Conservation (phyloP, 2,888 invertebrate species). For the Nephrotoma appendiculata region DNA sequence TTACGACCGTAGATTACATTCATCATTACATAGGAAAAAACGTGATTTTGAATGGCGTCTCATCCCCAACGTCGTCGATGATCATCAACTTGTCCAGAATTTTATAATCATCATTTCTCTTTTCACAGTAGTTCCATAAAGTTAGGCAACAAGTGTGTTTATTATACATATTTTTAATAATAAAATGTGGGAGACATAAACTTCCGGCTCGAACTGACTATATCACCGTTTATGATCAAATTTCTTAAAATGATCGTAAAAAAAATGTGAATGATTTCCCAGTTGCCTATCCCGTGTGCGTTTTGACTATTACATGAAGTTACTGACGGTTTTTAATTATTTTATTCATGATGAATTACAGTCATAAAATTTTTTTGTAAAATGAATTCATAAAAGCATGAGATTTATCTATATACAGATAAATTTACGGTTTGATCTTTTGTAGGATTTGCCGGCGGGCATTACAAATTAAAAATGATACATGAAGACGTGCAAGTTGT, state of each 20-base stretch:
- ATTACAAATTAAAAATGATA: neutral
- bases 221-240: neutral
- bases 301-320: too few relatives aligned
- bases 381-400: neutral
- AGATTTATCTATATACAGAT: neutral
- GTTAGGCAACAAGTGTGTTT: neutral
- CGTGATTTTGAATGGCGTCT: conserved; percentile 1
- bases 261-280: neutral
- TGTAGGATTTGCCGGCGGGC: neutral
- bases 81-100: neutral
- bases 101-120: neutral
- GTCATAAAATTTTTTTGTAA: neutral
- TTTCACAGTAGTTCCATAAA: neutral
- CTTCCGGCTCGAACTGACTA: neutral
- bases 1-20: neutral
- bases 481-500: neutral
- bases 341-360: neutral
- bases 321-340: neutral
- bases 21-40: neutral
- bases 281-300: neutral
- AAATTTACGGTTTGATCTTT: neutral
- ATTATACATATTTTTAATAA: neutral
- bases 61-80: neutral
- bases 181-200: neutral
- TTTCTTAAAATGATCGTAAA: neutral